Evolutionary conservation across 2,797 vertebrate species (phyloP).

Genomic region (Syndactyla subalaris): DNA sequence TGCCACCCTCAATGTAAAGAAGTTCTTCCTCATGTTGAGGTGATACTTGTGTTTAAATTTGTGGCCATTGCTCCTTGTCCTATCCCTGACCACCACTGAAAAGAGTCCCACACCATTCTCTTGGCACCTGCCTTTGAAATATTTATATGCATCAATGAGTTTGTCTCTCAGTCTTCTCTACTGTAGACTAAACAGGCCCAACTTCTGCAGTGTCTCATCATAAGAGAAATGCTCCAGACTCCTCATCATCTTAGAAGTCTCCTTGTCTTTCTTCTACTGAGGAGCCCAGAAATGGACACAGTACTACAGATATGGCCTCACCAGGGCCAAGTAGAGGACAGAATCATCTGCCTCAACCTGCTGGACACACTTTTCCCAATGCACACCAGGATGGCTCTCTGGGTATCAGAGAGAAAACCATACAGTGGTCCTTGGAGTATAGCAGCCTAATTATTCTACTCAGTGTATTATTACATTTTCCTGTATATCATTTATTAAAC

Average conservation of each 20-base stretch:
- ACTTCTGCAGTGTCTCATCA: neutral
- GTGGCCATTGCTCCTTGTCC: neutral
- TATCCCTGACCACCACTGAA: neutral
- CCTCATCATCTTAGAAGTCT: neutral
- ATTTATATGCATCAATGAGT: neutral
- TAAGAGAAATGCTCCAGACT: neutral
- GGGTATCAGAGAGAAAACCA: neutral
- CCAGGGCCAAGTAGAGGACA: neutral
- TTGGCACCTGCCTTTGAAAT: neutral
- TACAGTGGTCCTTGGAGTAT: neutral
- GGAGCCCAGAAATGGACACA: neutral
- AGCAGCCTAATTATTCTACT: neutral
- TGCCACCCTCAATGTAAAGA: neutral
- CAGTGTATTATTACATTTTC: neutral
- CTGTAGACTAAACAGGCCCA: neutral
- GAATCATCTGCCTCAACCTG: accelerated
- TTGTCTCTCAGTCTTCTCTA: neutral
- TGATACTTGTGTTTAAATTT: neutral
- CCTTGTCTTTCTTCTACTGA: neutral
- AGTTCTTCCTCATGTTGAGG: neutral
- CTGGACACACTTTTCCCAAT: neutral
- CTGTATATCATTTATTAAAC: neutral
- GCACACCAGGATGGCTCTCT: neutral
- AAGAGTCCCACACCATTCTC: neutral
- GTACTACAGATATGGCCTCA: neutral